These are phyloP conservation scores for Zaprionus ghesquierei DNA, from an alignment of 1,140 invertebrate genomes.

Conservation along the genomic window DNA sequence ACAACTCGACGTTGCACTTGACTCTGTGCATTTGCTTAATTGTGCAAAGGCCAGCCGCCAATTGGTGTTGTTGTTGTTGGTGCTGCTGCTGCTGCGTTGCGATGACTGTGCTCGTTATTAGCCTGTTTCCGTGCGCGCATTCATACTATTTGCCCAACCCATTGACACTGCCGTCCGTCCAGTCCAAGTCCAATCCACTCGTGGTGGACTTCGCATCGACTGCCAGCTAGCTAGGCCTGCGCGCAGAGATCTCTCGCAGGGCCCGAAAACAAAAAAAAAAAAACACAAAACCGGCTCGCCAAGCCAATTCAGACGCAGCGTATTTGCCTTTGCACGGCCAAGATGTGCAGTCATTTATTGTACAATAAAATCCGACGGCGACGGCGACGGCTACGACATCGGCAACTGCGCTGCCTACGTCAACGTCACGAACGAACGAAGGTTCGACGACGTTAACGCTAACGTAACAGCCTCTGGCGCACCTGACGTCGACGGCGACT, in stretches of 20 bases:
- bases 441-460: constrained; percentile 39
- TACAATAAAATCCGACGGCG: constrained; percentile 57
- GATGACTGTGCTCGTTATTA: constrained; percentile 25
- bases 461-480: constrained; percentile 40
- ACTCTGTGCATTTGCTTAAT: constrained; percentile 46
- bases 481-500: constrained; percentile 22
- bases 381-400: no score
- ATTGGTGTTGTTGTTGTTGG: constrained; percentile 39
- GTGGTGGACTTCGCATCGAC: background rate
- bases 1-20: background rate
- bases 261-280: constrained; percentile 24
- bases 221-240: no score
- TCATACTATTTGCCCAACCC: constrained; percentile 31
- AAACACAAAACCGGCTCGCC: constrained; percentile 59
- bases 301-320: background rate
- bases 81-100: constrained; percentile 19
- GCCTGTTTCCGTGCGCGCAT: constrained; percentile 6
- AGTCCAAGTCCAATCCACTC: constrained; percentile 9
- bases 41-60: constrained; percentile 62
- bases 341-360: constrained; percentile 49
- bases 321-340: constrained; percentile 26
- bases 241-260: constrained; percentile 7
- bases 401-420: constrained; percentile 15
- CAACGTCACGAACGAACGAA: constrained; percentile 38
- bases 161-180: constrained; percentile 23